Base-by-base conservation (phyloP, 2,888 invertebrate species). In the Cheilosia pagana region DNA sequence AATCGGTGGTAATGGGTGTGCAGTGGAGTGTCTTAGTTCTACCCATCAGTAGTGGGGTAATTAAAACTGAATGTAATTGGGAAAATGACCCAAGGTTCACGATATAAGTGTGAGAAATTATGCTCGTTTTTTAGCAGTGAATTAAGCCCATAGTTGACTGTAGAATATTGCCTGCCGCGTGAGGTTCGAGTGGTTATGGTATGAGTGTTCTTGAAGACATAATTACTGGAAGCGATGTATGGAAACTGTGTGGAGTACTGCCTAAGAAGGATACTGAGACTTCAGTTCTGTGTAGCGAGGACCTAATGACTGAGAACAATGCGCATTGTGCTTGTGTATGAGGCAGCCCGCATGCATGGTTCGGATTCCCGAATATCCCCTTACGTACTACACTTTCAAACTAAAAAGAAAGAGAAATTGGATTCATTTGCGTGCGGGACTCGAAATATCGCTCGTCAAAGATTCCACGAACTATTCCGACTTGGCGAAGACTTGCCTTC, bases 1-100 rank as follows among this genome's bases (percentile, higher is more conserved):
- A 12, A 45, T 68, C 55, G 43, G 12, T 19, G 55, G 57, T 28
- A 53, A 43, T 67, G 67, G 45, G 45, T 10, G 16, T 43, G n/a
- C 14, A 14, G 4, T 43, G 16, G 43, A 43, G 43, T 43, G 14
- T 14, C 19, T 45, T 3, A 8, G 45, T 19, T 45, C 16, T 3
- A 19, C 45, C 16, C 45, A n/a, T n/a, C n/a, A 45, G 14, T 43
- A 19, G 35, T 12, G 45, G 45, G 19, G 8, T 45, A 45, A 19
- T 16, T 45, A 16, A 16, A 16, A 12, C 41, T 41, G 14, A 1
- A 45, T 19, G 35, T 35, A 16, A 45, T 45, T 45, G 45, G 16
- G 45, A 3, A 45, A 45, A 45, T 45, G 43, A 43, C 43, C 43
- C 16, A 16, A 41, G 43, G 43, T 43, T 43, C 43, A 43, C 16